These are phyloP conservation scores for Drosophila sp. DNA, from an alignment of 1,140 invertebrate genomes.

Conservation along the genomic window DNA sequence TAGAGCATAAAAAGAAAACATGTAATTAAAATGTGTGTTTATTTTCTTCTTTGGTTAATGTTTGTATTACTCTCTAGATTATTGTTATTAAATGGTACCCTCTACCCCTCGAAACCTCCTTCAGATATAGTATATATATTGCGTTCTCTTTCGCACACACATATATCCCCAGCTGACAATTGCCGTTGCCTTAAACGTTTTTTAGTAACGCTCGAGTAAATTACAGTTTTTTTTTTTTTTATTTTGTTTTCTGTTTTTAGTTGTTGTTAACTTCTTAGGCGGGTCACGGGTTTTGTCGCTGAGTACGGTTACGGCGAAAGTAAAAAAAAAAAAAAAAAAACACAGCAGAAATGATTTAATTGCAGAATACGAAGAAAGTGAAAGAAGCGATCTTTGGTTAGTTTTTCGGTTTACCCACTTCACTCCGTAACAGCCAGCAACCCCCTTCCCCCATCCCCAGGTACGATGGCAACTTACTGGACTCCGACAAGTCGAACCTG, in stretches of 20 bases:
- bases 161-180: slow-evolving; percentile 6
- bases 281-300: neutral
- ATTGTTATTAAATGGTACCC: slow-evolving; percentile 55
- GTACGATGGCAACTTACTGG: neutral
- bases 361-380: slow-evolving; percentile 53
- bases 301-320: slow-evolving; percentile 16
- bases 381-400: slow-evolving; percentile 27
- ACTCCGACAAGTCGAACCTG: slow-evolving; percentile 34
- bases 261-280: slow-evolving; percentile 10
- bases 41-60: slow-evolving; percentile 27
- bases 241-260: slow-evolving; percentile 37
- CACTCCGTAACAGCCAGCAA: too few species aligned
- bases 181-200: slow-evolving; percentile 66
- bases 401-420: neutral
- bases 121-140: neutral
- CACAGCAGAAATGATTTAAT: slow-evolving; percentile 33
- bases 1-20: slow-evolving; percentile 60
- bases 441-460: neutral
- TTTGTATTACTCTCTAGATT: slow-evolving; percentile 50
- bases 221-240: slow-evolving; percentile 33
- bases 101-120: slow-evolving; percentile 10
- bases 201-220: slow-evolving; percentile 73
- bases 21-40: slow-evolving; percentile 59
- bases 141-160: neutral
- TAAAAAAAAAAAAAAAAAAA: slow-evolving; percentile 19